Evolutionary conservation across 2,888 invertebrate genomes (phyloP), one percentile per base, ranked within the genome.

Genomic region (Cantharis flavilabris): DNA sequence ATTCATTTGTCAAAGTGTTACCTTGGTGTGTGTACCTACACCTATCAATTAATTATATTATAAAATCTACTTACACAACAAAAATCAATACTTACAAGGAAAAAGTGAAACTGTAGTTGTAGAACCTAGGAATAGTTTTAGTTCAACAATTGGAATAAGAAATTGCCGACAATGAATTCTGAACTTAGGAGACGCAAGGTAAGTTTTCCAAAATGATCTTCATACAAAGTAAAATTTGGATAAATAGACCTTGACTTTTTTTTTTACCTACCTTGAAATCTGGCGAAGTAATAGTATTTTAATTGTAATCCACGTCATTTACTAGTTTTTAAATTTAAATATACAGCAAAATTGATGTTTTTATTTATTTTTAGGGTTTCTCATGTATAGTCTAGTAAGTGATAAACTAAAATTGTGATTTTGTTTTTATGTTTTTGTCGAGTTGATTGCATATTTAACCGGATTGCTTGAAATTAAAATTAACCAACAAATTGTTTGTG

Each of bases 311-410:
- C 62, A 62, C 23, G 62, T 62, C 62, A 49, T 30, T 23, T 70
- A 33, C 18, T 23, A 14, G 26, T 14, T 71, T 49, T 49, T 14
- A 62, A 20, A 62, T 20, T 62, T n/a, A 3, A 49, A 49, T n/a
- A 49, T 49, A n/a, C 7, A 49, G 4, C n/a, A n/a, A 49, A 49
- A n/a, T 49, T 49, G 49, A 49, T 49, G 49, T 7, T 49, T 49
- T 28, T 76, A 73, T 74, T 63, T 70, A 63, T 75, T 78, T 80
- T 71, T 81, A 79, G 80, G 80, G 73, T 65, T 78, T 71, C 78
- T 78, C 79, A 81, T 81, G 80, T 76, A 78, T 80, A 81, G 72
- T 65, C 65, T 79, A 80, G 81, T 81, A 81, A 81, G 81, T 81
- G 72, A 76, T 69, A 49, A n/a, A 65, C n/a, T 49, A 49, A 49